A percentile compares a stretch with the other conserved stretches of the same genome.
These are phyloP conservation scores for Lophotriccus pileatus DNA, from an alignment of 2,797 vertebrate species.

Conservation along the genomic window DNA sequence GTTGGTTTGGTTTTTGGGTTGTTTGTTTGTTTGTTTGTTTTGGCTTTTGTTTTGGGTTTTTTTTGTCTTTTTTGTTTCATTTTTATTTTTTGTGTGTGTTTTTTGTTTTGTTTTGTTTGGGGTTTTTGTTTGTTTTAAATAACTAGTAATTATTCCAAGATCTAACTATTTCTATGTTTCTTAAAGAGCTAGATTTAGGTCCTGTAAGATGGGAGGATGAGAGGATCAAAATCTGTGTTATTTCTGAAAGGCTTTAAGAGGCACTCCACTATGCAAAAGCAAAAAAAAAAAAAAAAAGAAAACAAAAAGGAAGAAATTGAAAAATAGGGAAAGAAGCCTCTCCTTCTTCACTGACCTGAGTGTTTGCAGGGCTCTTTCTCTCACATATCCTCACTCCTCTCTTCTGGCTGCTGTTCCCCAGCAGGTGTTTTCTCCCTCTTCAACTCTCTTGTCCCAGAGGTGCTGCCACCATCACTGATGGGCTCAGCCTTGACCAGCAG, in stretches of 20 bases:
- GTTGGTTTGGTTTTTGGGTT: too few relatives aligned
- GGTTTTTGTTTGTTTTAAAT: not conserved
- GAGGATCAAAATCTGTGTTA: not conserved
- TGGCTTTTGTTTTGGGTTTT: not conserved
- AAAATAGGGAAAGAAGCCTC: not conserved
- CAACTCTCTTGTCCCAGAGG: not conserved
- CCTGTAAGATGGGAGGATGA: not conserved
- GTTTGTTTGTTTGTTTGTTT: not conserved
- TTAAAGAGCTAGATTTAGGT: not conserved
- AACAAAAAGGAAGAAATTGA: not conserved
- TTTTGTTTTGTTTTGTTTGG: not conserved
- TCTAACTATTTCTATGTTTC: not conserved
- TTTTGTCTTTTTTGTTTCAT: not conserved
- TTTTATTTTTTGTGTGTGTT: not conserved
- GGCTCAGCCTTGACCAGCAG: not conserved
- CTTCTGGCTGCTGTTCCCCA: not conserved
- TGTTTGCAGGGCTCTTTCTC: fast-evolving
- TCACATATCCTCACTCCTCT: not conserved
- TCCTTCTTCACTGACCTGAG: not conserved
- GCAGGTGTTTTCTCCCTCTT: not conserved
- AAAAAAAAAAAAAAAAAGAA: not conserved
- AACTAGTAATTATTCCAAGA: not conserved
- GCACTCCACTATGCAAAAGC: not conserved
- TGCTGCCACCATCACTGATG: not conserved
- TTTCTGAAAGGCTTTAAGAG: not conserved